Evolutionary conservation across 2,113 vertebrate species (phyloP).

Genomic region (Calidris pugnax): DNA sequence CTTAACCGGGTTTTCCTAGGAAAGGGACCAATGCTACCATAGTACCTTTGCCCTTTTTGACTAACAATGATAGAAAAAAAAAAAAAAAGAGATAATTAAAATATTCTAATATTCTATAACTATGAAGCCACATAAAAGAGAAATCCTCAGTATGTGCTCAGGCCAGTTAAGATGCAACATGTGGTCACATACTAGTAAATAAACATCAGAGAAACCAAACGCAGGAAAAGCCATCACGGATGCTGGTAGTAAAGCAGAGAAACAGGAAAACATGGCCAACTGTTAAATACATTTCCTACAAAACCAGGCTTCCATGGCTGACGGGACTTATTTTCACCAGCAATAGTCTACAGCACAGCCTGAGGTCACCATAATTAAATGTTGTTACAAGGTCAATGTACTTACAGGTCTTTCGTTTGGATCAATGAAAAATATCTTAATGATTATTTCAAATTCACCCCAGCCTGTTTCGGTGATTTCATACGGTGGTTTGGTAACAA

Average conservation of each 20-base stretch:
- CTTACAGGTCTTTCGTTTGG: constrained; percentile 97
- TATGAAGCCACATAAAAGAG: not conserved
- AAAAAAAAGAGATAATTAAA: not conserved
- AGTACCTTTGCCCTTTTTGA: not conserved
- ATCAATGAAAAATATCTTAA: constrained; percentile 99
- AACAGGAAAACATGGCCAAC: not conserved
- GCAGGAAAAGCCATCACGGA: not conserved
- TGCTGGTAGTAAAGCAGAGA: not conserved
- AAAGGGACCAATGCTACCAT: not conserved
- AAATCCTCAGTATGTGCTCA: not conserved
- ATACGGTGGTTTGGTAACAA: constrained; percentile 97
- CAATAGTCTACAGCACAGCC: not conserved
- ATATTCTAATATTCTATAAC: not conserved
- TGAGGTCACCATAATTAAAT: not conserved
- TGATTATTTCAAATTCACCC: constrained; percentile 99
- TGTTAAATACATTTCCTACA: not conserved
- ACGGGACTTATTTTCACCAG: not conserved
- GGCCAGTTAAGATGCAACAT: not conserved
- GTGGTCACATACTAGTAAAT: rapidly evolving
- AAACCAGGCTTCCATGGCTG: not conserved
- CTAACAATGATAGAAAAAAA: not conserved
- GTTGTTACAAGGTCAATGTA: not conserved
- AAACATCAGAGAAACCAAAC: not conserved
- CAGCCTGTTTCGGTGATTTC: constrained; percentile 99
- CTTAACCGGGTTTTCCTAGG: not conserved